Evolutionary conservation across 2,888 invertebrate species (phyloP), one percentile per base, ranked within the genome.

Genomic region (Nebria brevicollis): DNA sequence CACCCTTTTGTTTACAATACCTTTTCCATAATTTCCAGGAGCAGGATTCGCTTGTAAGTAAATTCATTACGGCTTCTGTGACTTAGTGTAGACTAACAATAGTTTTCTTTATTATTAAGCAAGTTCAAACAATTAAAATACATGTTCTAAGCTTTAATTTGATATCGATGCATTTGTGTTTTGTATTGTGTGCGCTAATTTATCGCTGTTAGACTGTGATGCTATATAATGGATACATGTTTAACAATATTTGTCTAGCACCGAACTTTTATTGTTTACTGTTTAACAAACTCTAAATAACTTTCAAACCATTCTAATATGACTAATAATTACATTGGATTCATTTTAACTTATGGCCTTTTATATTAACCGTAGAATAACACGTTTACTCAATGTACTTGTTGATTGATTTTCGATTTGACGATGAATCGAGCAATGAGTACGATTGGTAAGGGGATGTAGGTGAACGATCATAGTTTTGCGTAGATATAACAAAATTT

Each of bases 1-100:
- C 5, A 74, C 43, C 82, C 72, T 66, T 20, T 82, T 82, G 75
- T 82, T 82, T 77, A 76, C 13, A 75, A 78, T 66, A 82, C 78
- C 77, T 81, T 81, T 79, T 72, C 77, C 74, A 77, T 76, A 79
- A 88, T 86, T 88, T 92, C 89, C 93, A 93, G 93, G 92, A 91
- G 87, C 91, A 91, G 90, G 92, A 92, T 87, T 91, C 90, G 88
- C 90, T 93, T 91, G 93, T 93, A 92, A 93, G 93, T 93, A 92
- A 88, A 85, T 84, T 81, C 75, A 75, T 80, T 68, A 72, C 68
- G 20, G 26, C 26, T 68, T 68, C 41, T 73, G 54, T 54, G 54
- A 54, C 4, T 54, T 54, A 54, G 11, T 54, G 64, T 20, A 20
- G 20, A 20, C 20, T 20, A 20, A 20, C 20, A 20, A 20, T 1